Base-by-base conservation (phyloP, 2,888 invertebrate species). In the Anaspis maculata region DNA sequence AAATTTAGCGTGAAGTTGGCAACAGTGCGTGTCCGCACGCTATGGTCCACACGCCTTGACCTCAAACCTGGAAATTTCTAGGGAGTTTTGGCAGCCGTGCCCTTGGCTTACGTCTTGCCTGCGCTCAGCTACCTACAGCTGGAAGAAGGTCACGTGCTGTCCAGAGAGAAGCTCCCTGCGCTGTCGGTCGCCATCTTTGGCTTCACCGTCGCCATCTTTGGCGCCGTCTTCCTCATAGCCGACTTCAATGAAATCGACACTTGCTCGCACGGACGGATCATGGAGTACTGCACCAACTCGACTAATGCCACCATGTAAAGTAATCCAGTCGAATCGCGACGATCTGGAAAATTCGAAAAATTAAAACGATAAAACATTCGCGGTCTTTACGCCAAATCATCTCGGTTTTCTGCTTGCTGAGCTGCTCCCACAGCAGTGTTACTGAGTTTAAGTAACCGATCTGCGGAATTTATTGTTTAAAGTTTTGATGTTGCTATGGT, bases 61-160 rank as follows among this genome's bases (percentile, higher is more conserved):
- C n/a, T n/a, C n/a, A n/a, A n/a, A n/a, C n/a, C n/a, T n/a, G n/a
- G n/a, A n/a, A n/a, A n/a, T 36, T 44, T 54, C 16, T 51, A 84
- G 84, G 88, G 88, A 36, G 78, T 88, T 10, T 50, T 88, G 38
- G 83, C 85, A 4, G 88, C 88, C 5, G 82, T 86, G 35, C 87
- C 88, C 0, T 61, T 89, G 46, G 87, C 88, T 7, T 89, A 83
- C 61, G 76, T 89, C 42, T 68, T 89, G 30, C 89, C 89, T 3
- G 83, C 85, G 0, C 61, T 84, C 9, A 83, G 83, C 49, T 87
- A 83, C 53, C 72, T 88, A 42, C 78, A 78, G 59, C 71, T 88
- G 48, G 81, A 81, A 49, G 77, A 81, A 42, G 83, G 83, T 11
- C 72, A 76, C 15, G 52, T 83, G 2, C 65, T 83, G 13, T 77